These are phyloP conservation scores for Notiomystis cincta DNA, from an alignment of 2,113 vertebrate species.

Conservation along the genomic window DNA sequence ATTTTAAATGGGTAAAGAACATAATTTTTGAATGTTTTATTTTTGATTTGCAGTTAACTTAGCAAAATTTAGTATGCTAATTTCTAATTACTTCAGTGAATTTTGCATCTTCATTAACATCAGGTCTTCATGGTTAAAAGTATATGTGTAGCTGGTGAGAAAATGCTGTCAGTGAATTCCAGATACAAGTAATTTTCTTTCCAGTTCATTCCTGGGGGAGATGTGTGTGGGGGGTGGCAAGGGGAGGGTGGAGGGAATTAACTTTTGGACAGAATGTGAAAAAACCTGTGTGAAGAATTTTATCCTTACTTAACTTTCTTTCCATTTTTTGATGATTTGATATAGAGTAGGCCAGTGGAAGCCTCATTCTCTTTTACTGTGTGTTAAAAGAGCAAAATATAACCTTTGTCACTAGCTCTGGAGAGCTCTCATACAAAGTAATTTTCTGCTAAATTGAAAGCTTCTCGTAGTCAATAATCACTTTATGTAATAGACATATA, in stretches of 20 bases:
- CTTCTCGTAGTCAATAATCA: slow-evolving; percentile 55
- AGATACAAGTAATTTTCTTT: not conserved
- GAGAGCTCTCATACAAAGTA: slow-evolving; percentile 8
- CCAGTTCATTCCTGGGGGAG: not conserved
- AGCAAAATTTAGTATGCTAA: not conserved
- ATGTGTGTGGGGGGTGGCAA: too few relatives aligned
- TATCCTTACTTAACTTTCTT: not conserved
- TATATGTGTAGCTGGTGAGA: not conserved
- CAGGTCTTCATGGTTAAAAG: not conserved
- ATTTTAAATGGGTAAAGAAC: not conserved
- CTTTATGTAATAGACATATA: slow-evolving; percentile 44
- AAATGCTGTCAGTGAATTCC: not conserved
- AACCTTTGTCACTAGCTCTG: slow-evolving; percentile 21
- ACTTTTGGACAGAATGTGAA: not conserved
- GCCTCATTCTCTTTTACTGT: not conserved
- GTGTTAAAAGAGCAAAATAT: slow-evolving; percentile 20
- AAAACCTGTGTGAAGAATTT: not conserved
- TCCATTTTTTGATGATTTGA: not conserved
- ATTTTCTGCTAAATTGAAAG: slow-evolving; percentile 51
- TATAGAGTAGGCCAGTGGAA: not conserved
- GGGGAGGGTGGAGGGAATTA: not conserved
- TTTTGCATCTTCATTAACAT: not conserved
- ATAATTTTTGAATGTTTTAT: not conserved
- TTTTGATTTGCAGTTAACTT: not conserved
- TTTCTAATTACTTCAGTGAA: not conserved